Base-by-base conservation (phyloP, 1,140 invertebrate genomes). In the Zaprionus inermis region DNA sequence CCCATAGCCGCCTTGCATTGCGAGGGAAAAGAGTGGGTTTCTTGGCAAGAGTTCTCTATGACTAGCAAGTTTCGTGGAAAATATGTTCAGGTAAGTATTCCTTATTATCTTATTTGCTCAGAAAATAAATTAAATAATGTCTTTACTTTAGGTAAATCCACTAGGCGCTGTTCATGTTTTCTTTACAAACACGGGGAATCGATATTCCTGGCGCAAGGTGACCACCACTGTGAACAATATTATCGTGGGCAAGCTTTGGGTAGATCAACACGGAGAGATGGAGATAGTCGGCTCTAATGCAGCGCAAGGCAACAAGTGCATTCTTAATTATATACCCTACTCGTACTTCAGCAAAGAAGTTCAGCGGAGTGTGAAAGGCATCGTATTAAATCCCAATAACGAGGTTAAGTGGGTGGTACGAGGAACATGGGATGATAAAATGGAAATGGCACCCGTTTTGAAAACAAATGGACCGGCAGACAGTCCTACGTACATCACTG, bases 191-290 rank as follows among this genome's bases (percentile, higher is more conserved):
- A 94, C 93, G 81, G 95, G 96, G 12, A 96, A 98, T 93, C 97
- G 98, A 91, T 99, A 98, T 92, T 98, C 98, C 7, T 99, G 99
- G 98, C 94, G 97, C 67, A 99, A 99, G 94, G 93, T 99, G 22
- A 99, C 98, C 10, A 99, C 98, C 11, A 99, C 98, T 16, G 97
- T 99, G 20, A 98, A 99, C 93, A 99, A 99, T 93, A 99, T 99
- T 73, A 99, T 99, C 77, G 98, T 99, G 38, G 99, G 99, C 59
- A 98, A 98, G 93, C 94, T 99, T 68, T 99, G 99, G 99, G 98
- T 99, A 14, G 99, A 99, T 94, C 98, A 99, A 92, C 97, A 99
- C 92, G 99, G 99, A 34, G 98, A 99, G 91, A 99, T 99, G 98
- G 98, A 99, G 91, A 99, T 99, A 72, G 94, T 95, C 28, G 95